A percentile compares a stretch with the other conserved stretches of the same genome.
Evolutionary conservation across 2,113 vertebrate species (phyloP).

Genomic region (Microcebus lehilahytsara): DNA sequence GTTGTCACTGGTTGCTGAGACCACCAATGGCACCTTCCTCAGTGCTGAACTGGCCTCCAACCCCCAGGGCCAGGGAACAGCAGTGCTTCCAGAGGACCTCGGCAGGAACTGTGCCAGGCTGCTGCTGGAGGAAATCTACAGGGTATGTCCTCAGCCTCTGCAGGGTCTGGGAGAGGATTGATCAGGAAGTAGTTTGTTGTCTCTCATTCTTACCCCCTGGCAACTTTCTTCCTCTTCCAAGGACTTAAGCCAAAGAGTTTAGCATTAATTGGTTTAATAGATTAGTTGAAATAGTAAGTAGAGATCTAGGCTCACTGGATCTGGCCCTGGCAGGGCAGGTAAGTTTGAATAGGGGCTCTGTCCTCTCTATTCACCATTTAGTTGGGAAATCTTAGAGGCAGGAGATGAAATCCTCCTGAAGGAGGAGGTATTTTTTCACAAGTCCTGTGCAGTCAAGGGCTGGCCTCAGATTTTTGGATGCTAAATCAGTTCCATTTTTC

Average conservation of each 20-base stretch:
- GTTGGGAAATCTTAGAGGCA: background rate
- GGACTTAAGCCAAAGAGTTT: background rate
- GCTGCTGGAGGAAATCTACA: slow-evolving; percentile 94
- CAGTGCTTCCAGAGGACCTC: slow-evolving; percentile 93
- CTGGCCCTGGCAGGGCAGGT: background rate
- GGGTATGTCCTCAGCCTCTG: slow-evolving; percentile 85
- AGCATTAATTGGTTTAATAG: background rate
- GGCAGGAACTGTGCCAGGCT: slow-evolving; percentile 93
- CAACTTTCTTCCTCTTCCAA: background rate
- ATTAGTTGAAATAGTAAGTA: background rate
- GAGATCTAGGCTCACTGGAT: background rate
- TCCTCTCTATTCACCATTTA: fast-evolving
- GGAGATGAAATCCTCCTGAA: background rate
- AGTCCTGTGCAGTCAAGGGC: background rate
- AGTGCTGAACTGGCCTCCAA: slow-evolving; percentile 94
- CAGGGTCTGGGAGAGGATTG: background rate
- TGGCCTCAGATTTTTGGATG: background rate
- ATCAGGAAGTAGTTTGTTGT: background rate
- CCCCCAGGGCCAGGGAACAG: slow-evolving; percentile 91
- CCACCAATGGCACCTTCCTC: slow-evolving; percentile 90
- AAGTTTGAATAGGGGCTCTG: background rate
- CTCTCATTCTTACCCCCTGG: background rate
- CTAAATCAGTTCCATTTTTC: background rate
- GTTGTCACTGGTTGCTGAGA: slow-evolving; percentile 93
- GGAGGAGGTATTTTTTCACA: background rate